These are phyloP conservation scores for Acomys russatus DNA, from an alignment of 2,797 vertebrate species.

Conservation along the genomic window DNA sequence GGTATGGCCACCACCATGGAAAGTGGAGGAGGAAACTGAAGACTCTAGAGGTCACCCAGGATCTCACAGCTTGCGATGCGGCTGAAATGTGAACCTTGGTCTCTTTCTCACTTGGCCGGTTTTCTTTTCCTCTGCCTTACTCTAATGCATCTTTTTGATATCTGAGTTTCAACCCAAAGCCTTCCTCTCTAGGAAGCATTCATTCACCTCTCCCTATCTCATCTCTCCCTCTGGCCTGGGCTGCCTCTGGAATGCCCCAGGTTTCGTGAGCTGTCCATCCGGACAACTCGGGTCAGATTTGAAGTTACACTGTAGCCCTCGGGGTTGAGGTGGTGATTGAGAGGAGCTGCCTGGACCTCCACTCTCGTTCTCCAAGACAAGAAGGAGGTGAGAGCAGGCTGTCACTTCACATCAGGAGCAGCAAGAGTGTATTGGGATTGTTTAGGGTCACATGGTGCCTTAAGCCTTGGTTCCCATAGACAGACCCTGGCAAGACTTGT, in stretches of 20 bases:
- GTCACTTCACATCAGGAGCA: conserved; percentile 51
- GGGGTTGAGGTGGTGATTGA: neutral
- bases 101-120: neutral
- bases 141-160: neutral
- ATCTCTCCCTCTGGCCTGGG: neutral
- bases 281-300: neutral
- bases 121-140: conserved; percentile 27
- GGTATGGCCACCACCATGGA: neutral
- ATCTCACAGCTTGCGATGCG: conserved; percentile 44
- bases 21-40: conserved; percentile 37
- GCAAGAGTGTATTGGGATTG: neutral
- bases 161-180: conserved; percentile 35
- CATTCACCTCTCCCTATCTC: neutral
- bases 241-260: neutral
- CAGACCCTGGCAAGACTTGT: neutral
- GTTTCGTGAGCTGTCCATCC: neutral
- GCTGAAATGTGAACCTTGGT: conserved; percentile 51
- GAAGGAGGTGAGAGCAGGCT: neutral
- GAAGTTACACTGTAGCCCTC: neutral
- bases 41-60: conserved; percentile 6
- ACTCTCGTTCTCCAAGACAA: neutral
- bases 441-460: conserved; percentile 13
- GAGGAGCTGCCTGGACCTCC: neutral
- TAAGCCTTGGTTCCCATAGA: neutral
- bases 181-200: conserved; percentile 9